Evolutionary conservation across 1,140 invertebrate genomes (phyloP).

Genomic region (Brachionus calyciflorus): DNA sequence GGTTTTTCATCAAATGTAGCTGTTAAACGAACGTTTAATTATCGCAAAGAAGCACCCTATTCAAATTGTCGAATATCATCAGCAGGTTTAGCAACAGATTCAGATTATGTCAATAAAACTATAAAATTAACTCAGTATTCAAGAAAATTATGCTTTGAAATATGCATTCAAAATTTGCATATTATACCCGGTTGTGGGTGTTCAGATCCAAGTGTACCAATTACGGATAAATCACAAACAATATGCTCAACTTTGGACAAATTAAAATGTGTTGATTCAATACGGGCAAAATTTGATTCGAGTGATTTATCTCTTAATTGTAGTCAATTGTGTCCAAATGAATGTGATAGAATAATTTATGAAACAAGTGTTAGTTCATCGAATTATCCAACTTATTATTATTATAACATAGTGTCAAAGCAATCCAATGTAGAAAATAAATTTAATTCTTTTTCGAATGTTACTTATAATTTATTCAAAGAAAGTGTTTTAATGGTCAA

Average conservation of each 20-base stretch:
- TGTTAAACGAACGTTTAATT: neutral
- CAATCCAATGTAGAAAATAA: neutral
- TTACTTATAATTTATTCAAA: neutral
- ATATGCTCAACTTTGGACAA: neutral
- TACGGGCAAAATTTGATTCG: neutral
- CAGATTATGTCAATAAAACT: neutral
- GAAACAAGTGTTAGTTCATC: neutral
- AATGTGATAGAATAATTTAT: neutral
- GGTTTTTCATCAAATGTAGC: neutral
- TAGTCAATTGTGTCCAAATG: neutral
- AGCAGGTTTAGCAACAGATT: neutral
- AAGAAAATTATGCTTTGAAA: conserved; percentile 13
- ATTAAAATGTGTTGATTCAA: neutral
- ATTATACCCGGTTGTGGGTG: neutral
- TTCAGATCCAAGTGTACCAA: neutral
- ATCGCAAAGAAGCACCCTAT: neutral
- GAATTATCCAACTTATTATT: neutral
- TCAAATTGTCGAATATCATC: neutral
- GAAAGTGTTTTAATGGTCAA: neutral
- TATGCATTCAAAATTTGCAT: neutral
- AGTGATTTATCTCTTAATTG: neutral
- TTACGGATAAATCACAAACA: neutral
- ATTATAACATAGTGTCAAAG: neutral
- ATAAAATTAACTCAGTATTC: neutral
- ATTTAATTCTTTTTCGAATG: neutral